phyloP scores from a whole-genome alignment of 2,888 invertebrate species.

The Horisme vitalbata region DNA sequence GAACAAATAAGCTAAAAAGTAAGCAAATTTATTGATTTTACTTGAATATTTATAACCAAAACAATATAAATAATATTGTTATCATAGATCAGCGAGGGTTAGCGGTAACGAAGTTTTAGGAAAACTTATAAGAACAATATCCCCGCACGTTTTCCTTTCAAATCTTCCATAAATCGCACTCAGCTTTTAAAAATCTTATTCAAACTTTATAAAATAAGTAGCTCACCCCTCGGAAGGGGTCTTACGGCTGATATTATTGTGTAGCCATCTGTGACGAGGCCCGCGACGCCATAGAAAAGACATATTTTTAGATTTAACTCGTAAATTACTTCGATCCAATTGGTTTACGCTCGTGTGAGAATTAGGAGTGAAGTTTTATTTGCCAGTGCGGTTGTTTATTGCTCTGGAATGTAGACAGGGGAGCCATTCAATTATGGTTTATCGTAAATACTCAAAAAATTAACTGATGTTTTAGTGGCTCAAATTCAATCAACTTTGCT shows the following conservation, averaged over 20 bases:
- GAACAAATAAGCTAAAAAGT: no score
- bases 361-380: slow-evolving; percentile 72
- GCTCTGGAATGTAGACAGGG: slow-evolving; percentile 31
- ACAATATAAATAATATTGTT: not conserved
- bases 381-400: slow-evolving; percentile 68
- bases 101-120: slow-evolving; percentile 40
- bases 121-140: slow-evolving; percentile 50
- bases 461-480: not conserved
- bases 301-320: slow-evolving; percentile 82
- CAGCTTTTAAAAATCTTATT: slow-evolving; percentile 81
- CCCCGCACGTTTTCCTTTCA: slow-evolving; percentile 49
- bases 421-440: slow-evolving; percentile 22
- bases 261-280: slow-evolving; percentile 79
- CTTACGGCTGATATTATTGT: slow-evolving; percentile 71
- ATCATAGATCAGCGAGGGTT: slow-evolving; percentile 20
- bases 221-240: slow-evolving; percentile 66
- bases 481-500: no score
- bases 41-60: not conserved
- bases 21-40: no score
- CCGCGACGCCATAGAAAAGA: slow-evolving; percentile 72
- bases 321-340: slow-evolving; percentile 79
- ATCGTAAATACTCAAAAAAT: slow-evolving; percentile 11
- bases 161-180: slow-evolving; percentile 60
- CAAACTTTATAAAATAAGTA: slow-evolving; percentile 80
- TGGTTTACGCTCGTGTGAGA: slow-evolving; percentile 80